Evolutionary conservation across 1,140 invertebrate species (phyloP), one percentile per base, ranked within the genome.

Genomic region (Oppia nitens): DNA sequence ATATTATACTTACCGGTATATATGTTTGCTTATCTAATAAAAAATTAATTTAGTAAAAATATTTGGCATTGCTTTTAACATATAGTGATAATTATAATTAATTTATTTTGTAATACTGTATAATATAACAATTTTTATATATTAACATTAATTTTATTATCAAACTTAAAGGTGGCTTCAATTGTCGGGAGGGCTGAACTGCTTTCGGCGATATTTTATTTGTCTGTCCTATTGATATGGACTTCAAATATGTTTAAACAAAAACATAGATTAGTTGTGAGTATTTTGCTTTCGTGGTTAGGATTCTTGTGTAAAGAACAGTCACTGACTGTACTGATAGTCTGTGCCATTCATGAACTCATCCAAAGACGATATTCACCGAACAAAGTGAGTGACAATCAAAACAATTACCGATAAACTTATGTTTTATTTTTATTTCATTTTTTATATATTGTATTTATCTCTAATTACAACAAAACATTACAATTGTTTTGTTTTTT

Each of bases 231-330:
- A 24, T 23, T 57, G 24, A 24, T 49, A 27, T 56, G 45, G 56
- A 51, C 3, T 14, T 57, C 14, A 54, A 25, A 29, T 54, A 23
- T 70, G 68, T 53, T 85, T 83, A 74, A 81, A 83, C 85, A 75
- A 71, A 23, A 50, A 65, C 66, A 64, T 25, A 20, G 49, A 47
- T 40, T 56, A 45, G 47, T 63, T 21, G 74, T 83, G 47, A 82
- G 81, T 61, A 81, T 85, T 72, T 69, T 80, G 57, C 84, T 79
- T 64, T 84, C 83, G 53, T 81, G 81, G 55, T 79, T 81, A 23
- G 85, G 87, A 27, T 91, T 91, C 85, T 75, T 92, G 61, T 91
- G 83, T 72, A 91, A 91, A 72, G 91, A 95, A 72, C 90, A 88
- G 20, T 89, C 87, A n/a, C 80, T 93, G 60, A 90, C 87, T 53